These are phyloP conservation scores for Panthera tigris DNA, from an alignment of 2,113 vertebrate species.

Conservation along the genomic window DNA sequence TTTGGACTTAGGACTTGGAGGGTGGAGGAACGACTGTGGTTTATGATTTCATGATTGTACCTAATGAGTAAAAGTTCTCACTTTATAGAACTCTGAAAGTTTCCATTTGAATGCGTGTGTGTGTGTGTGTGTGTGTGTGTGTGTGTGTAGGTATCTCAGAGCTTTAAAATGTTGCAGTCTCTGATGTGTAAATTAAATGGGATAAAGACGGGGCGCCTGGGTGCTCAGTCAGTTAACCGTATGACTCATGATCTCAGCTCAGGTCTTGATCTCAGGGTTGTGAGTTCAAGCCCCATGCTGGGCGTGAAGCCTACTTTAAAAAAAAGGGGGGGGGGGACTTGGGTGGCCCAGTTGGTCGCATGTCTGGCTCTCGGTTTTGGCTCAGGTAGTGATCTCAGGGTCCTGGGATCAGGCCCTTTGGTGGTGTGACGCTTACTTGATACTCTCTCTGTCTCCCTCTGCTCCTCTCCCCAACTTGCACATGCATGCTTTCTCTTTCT, in stretches of 20 bases:
- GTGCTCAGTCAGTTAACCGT: not conserved
- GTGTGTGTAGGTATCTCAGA: not conserved
- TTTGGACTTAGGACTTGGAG: not conserved
- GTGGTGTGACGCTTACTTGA: too few species aligned
- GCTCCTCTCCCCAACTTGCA: too few species aligned
- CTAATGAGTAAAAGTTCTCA: not conserved
- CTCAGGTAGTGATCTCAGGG: too few species aligned
- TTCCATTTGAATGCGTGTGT: not conserved
- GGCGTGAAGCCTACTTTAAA: not conserved
- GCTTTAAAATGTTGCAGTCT: not conserved
- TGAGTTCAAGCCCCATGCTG: not conserved
- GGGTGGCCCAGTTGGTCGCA: too few species aligned
- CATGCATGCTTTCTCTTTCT: too few species aligned
- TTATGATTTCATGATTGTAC: not conserved
- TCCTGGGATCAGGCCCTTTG: too few species aligned
- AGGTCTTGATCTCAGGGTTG: not conserved
- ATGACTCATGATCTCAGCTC: too few species aligned
- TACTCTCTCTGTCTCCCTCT: too few species aligned
- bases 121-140: too few species aligned
- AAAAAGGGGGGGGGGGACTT: too few species aligned
- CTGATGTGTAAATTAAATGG: not conserved
- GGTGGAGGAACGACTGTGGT: too few species aligned
- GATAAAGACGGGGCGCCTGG: not conserved
- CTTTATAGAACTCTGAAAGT: not conserved
- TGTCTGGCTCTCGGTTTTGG: too few species aligned